phyloP scores from a whole-genome alignment of 2,797 vertebrate genomes.

The Lycodopsis pacificus region DNA sequence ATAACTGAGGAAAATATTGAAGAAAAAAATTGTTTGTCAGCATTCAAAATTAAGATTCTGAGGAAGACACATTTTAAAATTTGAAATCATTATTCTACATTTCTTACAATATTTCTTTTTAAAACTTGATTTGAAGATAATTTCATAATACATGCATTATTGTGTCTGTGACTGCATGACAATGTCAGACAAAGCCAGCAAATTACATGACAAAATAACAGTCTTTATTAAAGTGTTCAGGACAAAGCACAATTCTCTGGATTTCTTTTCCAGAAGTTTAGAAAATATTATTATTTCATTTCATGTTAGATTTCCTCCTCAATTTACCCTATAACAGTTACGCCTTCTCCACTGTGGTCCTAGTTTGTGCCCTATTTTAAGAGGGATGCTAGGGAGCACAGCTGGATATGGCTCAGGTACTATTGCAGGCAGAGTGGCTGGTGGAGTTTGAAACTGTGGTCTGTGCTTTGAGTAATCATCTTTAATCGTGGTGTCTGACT shows the following conservation, averaged over 20 bases:
- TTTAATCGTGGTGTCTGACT: not conserved
- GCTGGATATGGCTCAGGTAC: not conserved
- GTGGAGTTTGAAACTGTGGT: not conserved
- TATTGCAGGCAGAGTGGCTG: not conserved
- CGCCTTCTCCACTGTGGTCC: constrained; percentile 23
- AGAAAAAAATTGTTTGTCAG: not conserved
- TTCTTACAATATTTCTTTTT: not conserved
- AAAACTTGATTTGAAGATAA: not conserved
- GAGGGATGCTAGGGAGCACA: not conserved
- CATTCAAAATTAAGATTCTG: not conserved
- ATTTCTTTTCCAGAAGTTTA: not conserved
- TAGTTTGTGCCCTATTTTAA: not conserved
- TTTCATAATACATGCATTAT: not conserved
- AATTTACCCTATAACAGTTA: constrained; percentile 15
- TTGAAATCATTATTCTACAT: not conserved
- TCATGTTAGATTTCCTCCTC: not conserved
- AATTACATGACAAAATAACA: not conserved
- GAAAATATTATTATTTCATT: not conserved
- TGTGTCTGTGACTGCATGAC: too few species aligned
- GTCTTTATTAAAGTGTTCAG: not conserved
- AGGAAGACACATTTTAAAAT: not conserved
- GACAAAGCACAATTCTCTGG: not conserved
- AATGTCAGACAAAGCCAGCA: not conserved
- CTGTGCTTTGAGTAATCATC: not conserved
- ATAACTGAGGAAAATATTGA: not conserved